phyloP scores from a whole-genome alignment of 2,888 invertebrate genomes.

The Cantharis rustica region DNA sequence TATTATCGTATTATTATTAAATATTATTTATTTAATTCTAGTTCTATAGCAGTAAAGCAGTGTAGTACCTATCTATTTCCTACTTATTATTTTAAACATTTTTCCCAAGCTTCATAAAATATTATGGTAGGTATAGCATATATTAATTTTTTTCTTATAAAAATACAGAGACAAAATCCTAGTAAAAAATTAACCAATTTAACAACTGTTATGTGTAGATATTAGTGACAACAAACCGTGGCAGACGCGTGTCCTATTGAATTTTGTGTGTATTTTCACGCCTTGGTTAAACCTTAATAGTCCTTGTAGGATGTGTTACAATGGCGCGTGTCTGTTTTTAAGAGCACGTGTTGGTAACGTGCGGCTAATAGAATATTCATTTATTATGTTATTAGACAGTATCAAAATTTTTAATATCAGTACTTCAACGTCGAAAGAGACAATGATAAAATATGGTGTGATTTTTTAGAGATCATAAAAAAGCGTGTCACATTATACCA shows the following conservation, averaged over 20 bases:
- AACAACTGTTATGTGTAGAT: not conserved
- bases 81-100: not conserved
- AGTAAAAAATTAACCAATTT: not conserved
- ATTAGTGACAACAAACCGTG: not conserved
- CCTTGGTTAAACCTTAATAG: not conserved
- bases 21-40: too few relatives aligned
- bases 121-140: not conserved
- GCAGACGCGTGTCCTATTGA: not conserved
- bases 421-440: not conserved
- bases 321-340: not conserved
- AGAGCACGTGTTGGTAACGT: not conserved
- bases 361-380: not conserved
- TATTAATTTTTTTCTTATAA: not conserved
- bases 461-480: not conserved
- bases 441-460: not conserved
- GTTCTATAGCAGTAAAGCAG: too few relatives aligned
- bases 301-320: not conserved
- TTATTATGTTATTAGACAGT: not conserved
- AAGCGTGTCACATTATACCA: not conserved
- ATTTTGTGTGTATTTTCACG: constrained; percentile 1
- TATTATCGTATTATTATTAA: too few relatives aligned
- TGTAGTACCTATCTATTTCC: too few relatives aligned
- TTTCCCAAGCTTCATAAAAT: not conserved
- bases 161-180: not conserved
- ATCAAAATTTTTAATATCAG: not conserved